Base-by-base conservation (phyloP, 1,140 invertebrate genomes). In the Limonius californicus region DNA sequence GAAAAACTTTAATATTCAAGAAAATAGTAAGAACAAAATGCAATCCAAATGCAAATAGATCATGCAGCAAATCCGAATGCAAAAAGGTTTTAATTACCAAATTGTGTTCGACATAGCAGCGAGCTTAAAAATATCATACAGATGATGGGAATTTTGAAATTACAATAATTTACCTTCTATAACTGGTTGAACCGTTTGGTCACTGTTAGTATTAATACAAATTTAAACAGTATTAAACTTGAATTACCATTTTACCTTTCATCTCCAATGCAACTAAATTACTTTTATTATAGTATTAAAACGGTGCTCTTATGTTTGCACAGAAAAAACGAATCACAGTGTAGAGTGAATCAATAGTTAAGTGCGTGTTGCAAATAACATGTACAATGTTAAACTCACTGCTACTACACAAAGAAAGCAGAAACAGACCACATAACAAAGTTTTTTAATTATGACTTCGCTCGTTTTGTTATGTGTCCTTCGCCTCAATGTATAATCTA, bases 21-120 rank as follows among this genome's bases (percentile, higher is more conserved):
- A 14, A 12, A 39, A 39, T 39, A 39, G 35, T 50, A 50, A 19
- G 7, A 18, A 50, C 35, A 50, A 50, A 50, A 50, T 21, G 20
- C 45, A 50, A 4, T 50, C n/a, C 45, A 50, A 50, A 50, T 50
- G 45, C 45, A 50, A 19, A 50, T 21, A 50, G 16, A 50, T 18
- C 45, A 50, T 50, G 45, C 45, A 50, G 19, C 16, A 50, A 50
- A 50, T 50, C 19, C 9, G 8, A 12, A 39, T 39, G 35, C 35
- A 39, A 2, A n/a, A n/a, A 12, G 2, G 35, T 12, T 39, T 39
- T 12, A 39, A 39, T 39, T 12, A 2, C 2, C 8, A 12, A 39
- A 39, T 39, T n/a, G 11, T 12, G n/a, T 6, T 12, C n/a, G 2
- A 39, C n/a, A n/a, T 39, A 39, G 35, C 35, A 39, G 35, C 35